Conservation (phyloP, 1,140 invertebrate species). For the Aphelenchoides fujianensis region DNA sequence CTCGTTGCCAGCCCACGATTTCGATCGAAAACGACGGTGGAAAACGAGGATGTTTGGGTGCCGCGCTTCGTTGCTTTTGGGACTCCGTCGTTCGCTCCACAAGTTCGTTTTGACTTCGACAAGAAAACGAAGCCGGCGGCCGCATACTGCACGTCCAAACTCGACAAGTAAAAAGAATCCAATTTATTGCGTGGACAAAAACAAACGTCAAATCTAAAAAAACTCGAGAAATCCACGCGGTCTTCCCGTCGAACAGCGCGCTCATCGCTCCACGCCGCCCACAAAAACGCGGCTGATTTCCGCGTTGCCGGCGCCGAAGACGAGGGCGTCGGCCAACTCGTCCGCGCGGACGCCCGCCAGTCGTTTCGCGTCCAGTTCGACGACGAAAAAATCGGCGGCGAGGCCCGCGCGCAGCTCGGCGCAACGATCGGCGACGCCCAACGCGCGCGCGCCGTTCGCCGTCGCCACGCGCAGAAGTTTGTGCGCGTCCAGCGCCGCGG, state of each 20-base stretch:
- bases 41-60: no score
- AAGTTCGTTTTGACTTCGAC: no score
- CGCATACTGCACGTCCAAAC: no score
- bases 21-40: no score
- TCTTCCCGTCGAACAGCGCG: background rate
- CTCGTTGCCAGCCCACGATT: no score
- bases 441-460: conserved; percentile 49
- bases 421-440: conserved; percentile 32
- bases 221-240: background rate
- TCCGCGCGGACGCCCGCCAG: conserved; percentile 22
- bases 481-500: conserved; percentile 37
- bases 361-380: conserved; percentile 31
- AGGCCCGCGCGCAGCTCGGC: conserved; percentile 40
- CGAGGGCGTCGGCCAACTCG: conserved; percentile 44
- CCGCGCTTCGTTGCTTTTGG: no score
- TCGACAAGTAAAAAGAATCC: no score
- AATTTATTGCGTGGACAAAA: no score
- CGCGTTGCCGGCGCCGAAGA: conserved; percentile 49
- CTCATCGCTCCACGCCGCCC: conserved; percentile 23
- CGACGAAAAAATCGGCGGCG: conserved; percentile 37
- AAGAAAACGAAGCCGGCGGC: background rate
- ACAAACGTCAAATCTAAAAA: conserved; percentile 7
- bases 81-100: no score
- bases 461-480: conserved; percentile 51
- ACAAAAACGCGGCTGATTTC: conserved; percentile 46